A percentile compares a stretch with the other conserved stretches of the same genome.
These are phyloP conservation scores for Adela reaumurella DNA, from an alignment of 2,888 invertebrate species.

Conservation along the genomic window DNA sequence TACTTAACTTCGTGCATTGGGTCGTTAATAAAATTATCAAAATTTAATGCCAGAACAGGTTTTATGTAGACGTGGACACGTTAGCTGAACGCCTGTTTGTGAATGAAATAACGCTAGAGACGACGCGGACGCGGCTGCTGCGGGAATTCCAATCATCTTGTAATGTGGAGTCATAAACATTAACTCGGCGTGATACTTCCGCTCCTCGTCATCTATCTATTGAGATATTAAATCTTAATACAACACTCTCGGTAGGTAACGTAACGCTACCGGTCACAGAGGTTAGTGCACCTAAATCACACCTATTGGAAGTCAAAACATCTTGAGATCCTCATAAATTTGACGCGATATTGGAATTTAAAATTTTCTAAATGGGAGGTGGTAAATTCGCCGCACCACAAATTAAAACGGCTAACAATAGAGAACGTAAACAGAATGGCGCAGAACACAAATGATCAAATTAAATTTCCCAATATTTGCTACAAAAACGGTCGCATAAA, in stretches of 20 bases:
- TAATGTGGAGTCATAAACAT: slow-evolving; percentile 50
- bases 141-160: slow-evolving; percentile 52
- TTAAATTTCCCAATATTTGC: not conserved
- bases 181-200: slow-evolving; percentile 53
- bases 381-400: too few species aligned
- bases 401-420: too few species aligned
- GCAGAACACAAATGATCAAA: not conserved
- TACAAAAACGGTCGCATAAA: not conserved
- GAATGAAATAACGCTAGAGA: slow-evolving; percentile 34
- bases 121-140: slow-evolving; percentile 18
- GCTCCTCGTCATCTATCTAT: slow-evolving; percentile 14
- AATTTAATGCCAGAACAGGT: slow-evolving; percentile 44
- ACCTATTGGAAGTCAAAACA: too few species aligned
- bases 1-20: slow-evolving; percentile 30
- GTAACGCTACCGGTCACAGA: not conserved
- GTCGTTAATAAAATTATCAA: slow-evolving; percentile 57
- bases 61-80: slow-evolving; percentile 43
- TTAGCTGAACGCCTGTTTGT: slow-evolving; percentile 35
- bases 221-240: not conserved
- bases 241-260: not conserved
- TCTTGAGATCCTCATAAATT: too few species aligned
- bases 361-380: too few species aligned
- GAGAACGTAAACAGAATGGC: too few species aligned
- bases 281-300: too few species aligned
- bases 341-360: too few species aligned